phyloP scores from a whole-genome alignment of 2,888 invertebrate genomes.

The Cantharis rustica region DNA sequence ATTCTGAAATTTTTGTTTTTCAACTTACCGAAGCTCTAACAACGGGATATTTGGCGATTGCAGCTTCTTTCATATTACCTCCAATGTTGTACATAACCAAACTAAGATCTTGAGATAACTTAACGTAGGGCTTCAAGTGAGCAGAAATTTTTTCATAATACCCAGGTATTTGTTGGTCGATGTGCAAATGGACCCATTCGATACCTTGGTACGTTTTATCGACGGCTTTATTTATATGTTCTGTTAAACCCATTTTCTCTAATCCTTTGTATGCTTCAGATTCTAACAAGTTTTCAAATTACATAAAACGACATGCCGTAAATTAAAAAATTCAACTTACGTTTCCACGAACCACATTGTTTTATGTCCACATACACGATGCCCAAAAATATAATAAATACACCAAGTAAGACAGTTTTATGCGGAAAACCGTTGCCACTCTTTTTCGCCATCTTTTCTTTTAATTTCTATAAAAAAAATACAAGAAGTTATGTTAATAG shows the following conservation, averaged over 20 bases:
- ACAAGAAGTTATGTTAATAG: not conserved
- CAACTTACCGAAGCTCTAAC: conserved; percentile 61
- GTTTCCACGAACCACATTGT: conserved; percentile 69
- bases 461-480: conserved; percentile 37
- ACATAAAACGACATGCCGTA: not conserved
- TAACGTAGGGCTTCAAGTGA: conserved; percentile 64
- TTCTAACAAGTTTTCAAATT: conserved; percentile 49
- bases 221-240: conserved; percentile 68
- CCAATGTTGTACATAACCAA: conserved; percentile 60
- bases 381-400: conserved; percentile 64
- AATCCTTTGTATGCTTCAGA: conserved; percentile 69
- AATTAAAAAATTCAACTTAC: conserved; percentile 55
- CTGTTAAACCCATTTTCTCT: conserved; percentile 66
- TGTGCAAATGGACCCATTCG: conserved; percentile 67
- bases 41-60: conserved; percentile 55
- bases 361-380: conserved; percentile 69
- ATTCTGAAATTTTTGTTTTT: conserved; percentile 1
- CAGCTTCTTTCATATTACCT: conserved; percentile 37
- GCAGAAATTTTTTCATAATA: conserved; percentile 64
- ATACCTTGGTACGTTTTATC: conserved; percentile 64
- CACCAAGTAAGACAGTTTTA: conserved; percentile 66
- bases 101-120: conserved; percentile 64
- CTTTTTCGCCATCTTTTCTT: conserved; percentile 55
- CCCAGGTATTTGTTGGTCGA: conserved; percentile 71
- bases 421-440: conserved; percentile 61